Base-by-base conservation (phyloP, 2,113 vertebrate species). In the Caranx ignobilis region DNA sequence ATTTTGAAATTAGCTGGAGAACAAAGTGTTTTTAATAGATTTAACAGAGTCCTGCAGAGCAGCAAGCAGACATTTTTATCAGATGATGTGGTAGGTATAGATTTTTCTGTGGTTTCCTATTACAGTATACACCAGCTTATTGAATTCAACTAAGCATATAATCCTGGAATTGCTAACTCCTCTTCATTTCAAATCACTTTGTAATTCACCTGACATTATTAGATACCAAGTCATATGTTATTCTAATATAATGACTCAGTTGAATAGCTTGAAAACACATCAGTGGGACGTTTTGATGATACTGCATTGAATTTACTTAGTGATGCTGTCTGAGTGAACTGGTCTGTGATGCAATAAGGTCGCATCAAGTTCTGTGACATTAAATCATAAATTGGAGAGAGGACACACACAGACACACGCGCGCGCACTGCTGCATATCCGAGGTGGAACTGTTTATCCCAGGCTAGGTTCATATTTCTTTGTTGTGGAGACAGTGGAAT, bases 21-120 rank as follows among this genome's bases (percentile, higher is more conserved):
- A 85, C 62, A 54, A 77, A 75, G 70, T 75, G 75, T 84, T 84
- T 87, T 83, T 87, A 77, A 92, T 89, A 90, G 87, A 84, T 91
- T 83, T 86, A 87, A 87, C 87, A 87, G 84, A 82, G 75, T 81
- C 90, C 78, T 76, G 81, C 79, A 16, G 84, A 82, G 86, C 75
- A 54, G 88, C 57, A 16, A 57, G 89, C 82, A 82, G 88, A 87
- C 87, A 86, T 92, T 92, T 89, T 83, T 80, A 89, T 91, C 81
- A 80, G 88, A 91, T 91, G 89, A 91, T 90, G 89, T 73, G 83
- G 84, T 83, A 78, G 87, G 87, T 91, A 90, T 90, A 77, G 89
- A 93, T 90, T 93, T 92, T 90, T 85, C 88, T 85, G 59, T 75
- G 88, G 91, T 84, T 87, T 93, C 81, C 83, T 90, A 85, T 94